Base-by-base conservation (phyloP, 2,888 invertebrate species). In the Yponomeuta malinellus region DNA sequence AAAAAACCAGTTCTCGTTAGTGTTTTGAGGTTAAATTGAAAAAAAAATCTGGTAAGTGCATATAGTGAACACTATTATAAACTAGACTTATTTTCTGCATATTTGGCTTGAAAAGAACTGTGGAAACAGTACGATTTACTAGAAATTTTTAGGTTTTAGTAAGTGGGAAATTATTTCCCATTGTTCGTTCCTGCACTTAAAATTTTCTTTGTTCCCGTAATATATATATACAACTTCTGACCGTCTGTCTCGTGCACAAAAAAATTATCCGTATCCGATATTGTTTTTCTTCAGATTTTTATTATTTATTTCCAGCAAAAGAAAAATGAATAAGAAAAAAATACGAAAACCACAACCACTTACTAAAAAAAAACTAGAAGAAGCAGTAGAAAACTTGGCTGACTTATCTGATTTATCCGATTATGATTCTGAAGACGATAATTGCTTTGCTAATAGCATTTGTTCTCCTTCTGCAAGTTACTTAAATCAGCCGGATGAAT, bases 361-460 rank as follows among this genome's bases (percentile, higher is more conserved):
- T 52, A 52, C 71, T 69, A 71, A 72, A 66, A 74, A 74, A 69
- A 70, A 71, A 64, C 64, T 74, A 70, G 71, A 72, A 72, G 72
- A 71, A 63, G 67, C 71, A 69, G 73, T 74, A 63, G 70, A 72
- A 71, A 73, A 74, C 71, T 71, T 74, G 23, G 72, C 67, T 72
- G 72, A 72, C 69, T 66, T 48, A 71, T 69, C 66, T 29, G 68
- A 68, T 68, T 52, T 68, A 29, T 68, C 68, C 48, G 68, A 68
- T 48, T 10, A n/a, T 48, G 72, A 71, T 69, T 71, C 63, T 65
- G 71, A 72, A 71, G 70, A 74, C 71, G 74, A 73, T 68, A n/a
- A 69, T 70, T 73, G 72, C 72, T 74, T 70, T 73, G 72, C 48
- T 63, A 73, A 74, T 70, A 73, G 73, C 63, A 71, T 74, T 72